These are phyloP conservation scores for Haliclystus octoradiatus DNA, from an alignment of 30 jellyfish, hydroid and myxozoan genomes.

Conservation along the genomic window DNA sequence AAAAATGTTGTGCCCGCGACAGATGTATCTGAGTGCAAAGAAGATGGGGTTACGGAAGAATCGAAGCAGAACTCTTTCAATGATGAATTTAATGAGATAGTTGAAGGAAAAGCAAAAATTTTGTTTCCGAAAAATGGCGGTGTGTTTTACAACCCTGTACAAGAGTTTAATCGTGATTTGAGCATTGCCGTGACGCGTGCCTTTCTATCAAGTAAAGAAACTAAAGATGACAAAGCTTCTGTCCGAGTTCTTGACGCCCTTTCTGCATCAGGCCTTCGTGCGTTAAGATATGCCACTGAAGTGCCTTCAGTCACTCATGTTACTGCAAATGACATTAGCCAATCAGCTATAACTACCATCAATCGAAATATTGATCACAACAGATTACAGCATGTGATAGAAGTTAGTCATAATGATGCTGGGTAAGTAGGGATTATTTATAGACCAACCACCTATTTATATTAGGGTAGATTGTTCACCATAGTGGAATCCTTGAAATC, in stretches of 20 bases:
- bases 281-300: constrained; percentile 79
- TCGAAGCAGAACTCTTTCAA: not conserved
- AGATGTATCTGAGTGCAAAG: too few relatives aligned
- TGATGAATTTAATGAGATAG: constrained; percentile 21
- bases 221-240: not conserved
- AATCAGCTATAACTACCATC: constrained; percentile 67
- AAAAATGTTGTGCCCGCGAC: too few relatives aligned
- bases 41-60: not conserved
- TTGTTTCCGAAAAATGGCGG: constrained; percentile 45
- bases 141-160: constrained; percentile 87
- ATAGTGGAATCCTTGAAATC: too few relatives aligned
- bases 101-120: constrained; percentile 81
- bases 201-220: constrained; percentile 3
- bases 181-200: constrained; percentile 59
- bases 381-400: constrained; percentile 27
- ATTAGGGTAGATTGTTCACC: too few relatives aligned
- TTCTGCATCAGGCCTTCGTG: constrained; percentile 93
- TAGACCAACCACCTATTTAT: not conserved
- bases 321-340: constrained; percentile 74
- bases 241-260: constrained; percentile 63
- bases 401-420: constrained; percentile 62
- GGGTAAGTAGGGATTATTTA: constrained; percentile 21
- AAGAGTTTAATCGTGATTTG: constrained; percentile 80
- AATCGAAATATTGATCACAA: constrained; percentile 42
- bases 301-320: constrained; percentile 32